Percentiles rank a stretch among this genome's conserved stretches.
Conservation (phyloP, 2,888 invertebrate species). For the Podotricha telesiphe region DNA sequence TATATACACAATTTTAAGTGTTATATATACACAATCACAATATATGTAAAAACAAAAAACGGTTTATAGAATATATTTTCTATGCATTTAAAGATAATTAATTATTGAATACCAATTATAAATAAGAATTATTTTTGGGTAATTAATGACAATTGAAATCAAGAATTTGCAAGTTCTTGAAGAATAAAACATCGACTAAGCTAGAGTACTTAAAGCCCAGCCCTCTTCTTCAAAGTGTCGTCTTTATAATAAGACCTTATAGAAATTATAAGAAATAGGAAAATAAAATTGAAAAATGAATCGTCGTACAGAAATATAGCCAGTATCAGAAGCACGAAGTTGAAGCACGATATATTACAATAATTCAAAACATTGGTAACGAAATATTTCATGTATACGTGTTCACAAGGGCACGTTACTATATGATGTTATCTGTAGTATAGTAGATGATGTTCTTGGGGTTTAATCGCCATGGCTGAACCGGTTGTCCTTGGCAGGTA, state of each 20-base stretch:
- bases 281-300: conserved; percentile 19
- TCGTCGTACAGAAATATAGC: conserved; percentile 15
- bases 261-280: conserved; percentile 17
- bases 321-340: conserved; percentile 12
- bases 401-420: conserved; percentile 31
- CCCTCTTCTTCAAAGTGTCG: no score
- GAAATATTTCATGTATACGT: conserved; percentile 25
- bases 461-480: conserved; percentile 47
- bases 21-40: no score
- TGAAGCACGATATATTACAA: conserved; percentile 24
- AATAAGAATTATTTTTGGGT: no score
- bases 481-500: conserved; percentile 68
- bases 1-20: not conserved
- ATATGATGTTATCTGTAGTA: conserved; percentile 45
- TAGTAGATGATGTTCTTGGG: conserved; percentile 42
- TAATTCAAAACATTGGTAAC: conserved; percentile 12
- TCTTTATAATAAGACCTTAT: no score
- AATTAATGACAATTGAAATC: not conserved
- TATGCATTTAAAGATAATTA: no score
- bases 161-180: not conserved
- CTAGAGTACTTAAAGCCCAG: no score
- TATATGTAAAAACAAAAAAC: not conserved
- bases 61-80: no score
- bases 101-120: no score
- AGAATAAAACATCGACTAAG: not conserved